These are phyloP conservation scores for Cyanoliseus patagonus DNA, from an alignment of 2,113 vertebrate species.

Conservation along the genomic window DNA sequence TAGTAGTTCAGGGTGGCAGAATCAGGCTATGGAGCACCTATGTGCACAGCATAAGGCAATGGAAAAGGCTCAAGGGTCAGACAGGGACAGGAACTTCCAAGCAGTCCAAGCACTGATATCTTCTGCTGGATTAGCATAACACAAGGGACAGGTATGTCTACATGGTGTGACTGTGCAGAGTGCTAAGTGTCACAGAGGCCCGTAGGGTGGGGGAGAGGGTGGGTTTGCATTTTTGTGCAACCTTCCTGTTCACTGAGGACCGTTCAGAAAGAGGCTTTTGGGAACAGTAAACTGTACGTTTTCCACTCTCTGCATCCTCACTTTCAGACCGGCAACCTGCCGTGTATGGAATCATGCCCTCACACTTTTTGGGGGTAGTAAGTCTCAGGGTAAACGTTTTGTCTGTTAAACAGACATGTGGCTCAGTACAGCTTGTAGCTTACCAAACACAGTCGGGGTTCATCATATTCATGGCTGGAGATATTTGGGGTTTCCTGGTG, in stretches of 20 bases:
- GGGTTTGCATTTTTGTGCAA: fast-evolving
- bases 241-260: background rate
- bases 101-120: background rate
- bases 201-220: fast-evolving
- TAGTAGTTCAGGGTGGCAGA: background rate
- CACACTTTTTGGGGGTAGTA: background rate
- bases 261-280: background rate
- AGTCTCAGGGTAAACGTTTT: background rate
- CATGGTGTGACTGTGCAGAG: fast-evolving
- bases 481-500: background rate
- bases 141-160: background rate
- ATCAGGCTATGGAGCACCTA: background rate
- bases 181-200: fast-evolving
- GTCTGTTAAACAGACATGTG: background rate
- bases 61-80: background rate
- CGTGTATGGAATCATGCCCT: background rate
- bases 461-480: background rate
- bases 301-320: background rate
- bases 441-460: background rate
- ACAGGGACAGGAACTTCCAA: background rate
- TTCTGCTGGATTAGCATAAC: background rate
- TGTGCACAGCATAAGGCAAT: fast-evolving
- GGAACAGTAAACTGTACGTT: background rate
- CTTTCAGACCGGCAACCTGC: background rate
- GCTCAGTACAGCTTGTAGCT: background rate